Conservation (phyloP, 2,113 vertebrate species). For the Anas platyrhynchos region DNA sequence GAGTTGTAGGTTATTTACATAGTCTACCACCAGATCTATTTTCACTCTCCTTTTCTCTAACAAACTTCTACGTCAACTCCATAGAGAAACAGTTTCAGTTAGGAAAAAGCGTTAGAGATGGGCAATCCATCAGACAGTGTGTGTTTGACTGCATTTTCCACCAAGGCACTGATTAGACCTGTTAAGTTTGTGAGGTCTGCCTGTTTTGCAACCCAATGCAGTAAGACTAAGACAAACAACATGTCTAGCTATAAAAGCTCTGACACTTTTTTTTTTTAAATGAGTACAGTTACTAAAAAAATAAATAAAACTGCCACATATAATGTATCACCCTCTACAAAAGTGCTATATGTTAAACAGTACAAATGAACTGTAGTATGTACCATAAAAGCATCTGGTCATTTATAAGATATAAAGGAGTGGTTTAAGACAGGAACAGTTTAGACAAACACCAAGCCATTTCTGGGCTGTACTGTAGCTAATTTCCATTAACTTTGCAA, state of each 20-base stretch:
- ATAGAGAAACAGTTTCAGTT: background rate
- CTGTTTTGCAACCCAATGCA: background rate
- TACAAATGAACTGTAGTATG: background rate
- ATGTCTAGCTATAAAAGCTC: background rate
- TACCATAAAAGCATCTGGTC: background rate
- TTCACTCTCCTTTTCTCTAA: background rate
- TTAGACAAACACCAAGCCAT: background rate
- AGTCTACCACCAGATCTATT: background rate
- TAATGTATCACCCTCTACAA: background rate
- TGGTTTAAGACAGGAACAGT: constrained; percentile 13
- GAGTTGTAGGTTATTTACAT: background rate
- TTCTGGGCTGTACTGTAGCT: constrained; percentile 3
- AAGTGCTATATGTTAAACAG: background rate
- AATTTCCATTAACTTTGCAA: constrained; percentile 36
- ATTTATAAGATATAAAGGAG: background rate
- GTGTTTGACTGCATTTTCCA: background rate
- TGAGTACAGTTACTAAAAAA: background rate
- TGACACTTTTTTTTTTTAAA: background rate
- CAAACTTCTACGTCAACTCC: background rate
- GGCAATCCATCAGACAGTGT: background rate
- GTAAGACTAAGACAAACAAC: background rate
- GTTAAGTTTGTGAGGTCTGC: background rate
- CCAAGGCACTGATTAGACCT: background rate
- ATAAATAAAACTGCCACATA: background rate
- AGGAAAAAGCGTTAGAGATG: background rate